Conservation (phyloP, 2,113 vertebrate genomes). For the Tapirus terrestris region DNA sequence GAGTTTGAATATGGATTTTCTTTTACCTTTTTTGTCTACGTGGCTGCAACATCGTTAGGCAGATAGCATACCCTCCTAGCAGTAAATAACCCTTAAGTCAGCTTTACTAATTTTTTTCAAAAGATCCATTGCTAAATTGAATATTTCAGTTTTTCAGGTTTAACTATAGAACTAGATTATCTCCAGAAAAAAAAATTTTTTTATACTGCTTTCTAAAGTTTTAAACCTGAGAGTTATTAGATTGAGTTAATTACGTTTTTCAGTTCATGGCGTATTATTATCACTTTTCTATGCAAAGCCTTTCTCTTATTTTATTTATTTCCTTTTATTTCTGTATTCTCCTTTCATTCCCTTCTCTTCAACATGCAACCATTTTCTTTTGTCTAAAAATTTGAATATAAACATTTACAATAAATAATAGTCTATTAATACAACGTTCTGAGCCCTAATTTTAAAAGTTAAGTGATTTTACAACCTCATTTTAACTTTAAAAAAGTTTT, state of each 20-base stretch:
- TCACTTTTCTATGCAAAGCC: neutral
- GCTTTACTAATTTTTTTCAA: neutral
- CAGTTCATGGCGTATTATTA: neutral
- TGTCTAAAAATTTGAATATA: constrained; percentile 29
- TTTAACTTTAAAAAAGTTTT: constrained; percentile 8
- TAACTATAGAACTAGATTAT: neutral
- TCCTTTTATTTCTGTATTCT: neutral
- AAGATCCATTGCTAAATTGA: constrained; percentile 10
- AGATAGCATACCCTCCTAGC: neutral
- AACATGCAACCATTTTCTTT: neutral
- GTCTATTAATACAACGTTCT: neutral
- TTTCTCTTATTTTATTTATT: neutral
- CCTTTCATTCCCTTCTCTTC: neutral
- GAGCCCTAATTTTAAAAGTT: neutral
- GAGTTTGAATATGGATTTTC: neutral
- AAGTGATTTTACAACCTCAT: neutral
- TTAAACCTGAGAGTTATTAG: neutral
- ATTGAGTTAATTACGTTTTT: neutral
- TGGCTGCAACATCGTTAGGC: neutral
- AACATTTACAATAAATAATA: neutral
- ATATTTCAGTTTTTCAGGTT: neutral
- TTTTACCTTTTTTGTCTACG: neutral
- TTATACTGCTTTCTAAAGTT: neutral
- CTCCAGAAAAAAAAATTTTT: neutral
- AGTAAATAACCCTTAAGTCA: neutral